Base-by-base conservation (phyloP, 2,113 vertebrate species). In the Austrofundulus limnaeus region DNA sequence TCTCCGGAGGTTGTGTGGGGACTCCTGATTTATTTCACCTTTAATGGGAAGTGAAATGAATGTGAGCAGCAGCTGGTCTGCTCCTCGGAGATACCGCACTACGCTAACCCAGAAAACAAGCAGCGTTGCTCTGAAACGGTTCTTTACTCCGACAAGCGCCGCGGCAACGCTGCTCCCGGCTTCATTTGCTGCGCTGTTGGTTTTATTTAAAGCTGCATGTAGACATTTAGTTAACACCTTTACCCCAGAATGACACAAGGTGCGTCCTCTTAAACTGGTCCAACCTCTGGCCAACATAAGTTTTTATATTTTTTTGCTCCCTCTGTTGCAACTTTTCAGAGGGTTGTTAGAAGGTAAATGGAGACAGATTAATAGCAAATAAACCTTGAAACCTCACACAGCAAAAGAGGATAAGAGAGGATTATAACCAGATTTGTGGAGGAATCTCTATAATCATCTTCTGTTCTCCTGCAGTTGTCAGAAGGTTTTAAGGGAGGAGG, bases 1-100 rank as follows among this genome's bases (percentile, higher is more conserved):
- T 83, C 81, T 48, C 68, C 70, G 81, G 82, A 82, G 85, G 73
- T 81, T 86, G 81, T 83, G 82, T 54, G 66, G 81, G 84, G 84
- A 87, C 81, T 82, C 71, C 84, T 91, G 90, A 92, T 92, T 90
- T 90, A 91, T 92, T 89, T 90, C 85, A 82, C 85, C 85, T 88
- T 87, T 89, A 91, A 92, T 91, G 87, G 85, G 87, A 92, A 92
- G 88, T 90, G 90, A 92, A 92, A 89, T 89, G 81, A 89, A 91
- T 89, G 86, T 86, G 84, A 87, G 86, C 86, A 90, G 88, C 89
- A 89, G 87, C 90, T 91, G 89, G 85, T 85, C 80, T 85, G 85
- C 73, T 82, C 87, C 85, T 86, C 56, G 21, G 84, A 87, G 86
- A 89, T 87, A 87, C 78, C 79, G 85, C 72, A 45, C 70, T 72